A percentile compares a stretch with the other conserved stretches of the same genome.
phyloP scores from a whole-genome alignment of 2,113 vertebrate species.

The Egretta garzetta region DNA sequence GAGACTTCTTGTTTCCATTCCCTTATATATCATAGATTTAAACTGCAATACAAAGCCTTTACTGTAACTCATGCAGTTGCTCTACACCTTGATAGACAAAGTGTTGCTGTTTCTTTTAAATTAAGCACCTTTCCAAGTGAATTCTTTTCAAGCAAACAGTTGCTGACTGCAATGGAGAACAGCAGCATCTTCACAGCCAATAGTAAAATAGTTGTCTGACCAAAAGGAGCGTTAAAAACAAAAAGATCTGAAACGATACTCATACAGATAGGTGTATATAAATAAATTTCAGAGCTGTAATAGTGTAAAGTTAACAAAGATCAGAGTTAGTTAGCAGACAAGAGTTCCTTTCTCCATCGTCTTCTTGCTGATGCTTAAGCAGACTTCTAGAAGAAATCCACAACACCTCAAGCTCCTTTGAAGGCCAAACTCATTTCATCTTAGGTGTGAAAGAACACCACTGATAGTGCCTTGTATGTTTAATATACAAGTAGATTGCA shows the following conservation, averaged over 20 bases:
- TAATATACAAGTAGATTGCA: neutral
- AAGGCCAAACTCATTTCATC: neutral
- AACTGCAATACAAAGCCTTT: neutral
- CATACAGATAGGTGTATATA: neutral
- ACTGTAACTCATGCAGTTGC: neutral
- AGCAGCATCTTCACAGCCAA: neutral
- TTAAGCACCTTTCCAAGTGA: neutral
- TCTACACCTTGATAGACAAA: neutral
- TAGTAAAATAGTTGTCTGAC: neutral
- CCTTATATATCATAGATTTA: neutral
- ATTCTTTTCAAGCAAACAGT: neutral
- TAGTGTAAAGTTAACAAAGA: neutral
- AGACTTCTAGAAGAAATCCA: neutral
- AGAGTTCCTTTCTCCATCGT: neutral
- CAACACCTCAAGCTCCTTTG: neutral
- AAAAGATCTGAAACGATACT: neutral
- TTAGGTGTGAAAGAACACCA: neutral
- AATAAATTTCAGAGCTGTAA: neutral
- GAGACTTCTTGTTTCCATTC: neutral
- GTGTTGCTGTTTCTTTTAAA: neutral
- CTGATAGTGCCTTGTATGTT: neutral
- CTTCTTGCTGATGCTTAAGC: neutral
- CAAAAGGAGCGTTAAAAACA: neutral
- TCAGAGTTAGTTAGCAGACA: neutral
- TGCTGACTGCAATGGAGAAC: neutral